These are phyloP conservation scores for Xestia sexstrigata DNA, from an alignment of 2,888 invertebrate species.

Conservation along the genomic window DNA sequence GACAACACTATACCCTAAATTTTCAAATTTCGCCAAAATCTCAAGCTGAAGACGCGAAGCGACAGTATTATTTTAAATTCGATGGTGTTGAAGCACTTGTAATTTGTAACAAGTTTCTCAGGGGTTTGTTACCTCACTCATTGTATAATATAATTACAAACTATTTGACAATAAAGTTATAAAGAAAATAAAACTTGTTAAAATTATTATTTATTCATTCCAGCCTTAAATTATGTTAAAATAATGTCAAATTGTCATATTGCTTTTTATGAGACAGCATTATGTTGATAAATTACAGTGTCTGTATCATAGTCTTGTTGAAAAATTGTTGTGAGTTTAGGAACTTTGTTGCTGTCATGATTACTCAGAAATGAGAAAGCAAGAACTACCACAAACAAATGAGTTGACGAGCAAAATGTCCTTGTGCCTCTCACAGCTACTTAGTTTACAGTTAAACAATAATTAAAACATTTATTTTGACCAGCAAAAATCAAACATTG, in stretches of 20 bases:
- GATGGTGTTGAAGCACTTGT: conserved; percentile 82
- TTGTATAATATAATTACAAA: conserved; percentile 77
- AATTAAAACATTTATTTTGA: neutral
- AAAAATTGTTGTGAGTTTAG: neutral
- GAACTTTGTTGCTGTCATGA: conserved; percentile 33
- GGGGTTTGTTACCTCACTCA: conserved; percentile 76
- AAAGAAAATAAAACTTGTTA: conserved; percentile 71
- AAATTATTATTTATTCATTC: conserved; percentile 37
- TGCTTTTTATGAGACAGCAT: conserved; percentile 7
- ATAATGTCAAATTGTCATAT: conserved; percentile 9
- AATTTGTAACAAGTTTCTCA: conserved; percentile 78
- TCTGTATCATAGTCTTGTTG: neutral
- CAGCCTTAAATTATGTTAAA: conserved; percentile 25
- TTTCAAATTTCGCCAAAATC: conserved; percentile 44
- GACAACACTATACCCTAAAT: conserved; percentile 36
- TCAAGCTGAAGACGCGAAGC: conserved; percentile 45
- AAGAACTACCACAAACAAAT: neutral
- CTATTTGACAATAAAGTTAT: conserved; percentile 86
- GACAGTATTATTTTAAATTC: conserved; percentile 81
- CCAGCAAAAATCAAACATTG: conserved; percentile 12
- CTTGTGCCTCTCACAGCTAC: conserved; percentile 15
- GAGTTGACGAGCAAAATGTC: conserved; percentile 6
- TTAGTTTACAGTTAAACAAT: neutral
- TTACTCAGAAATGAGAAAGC: conserved; percentile 7
- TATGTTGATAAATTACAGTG: neutral